Conservation (phyloP, 2,888 invertebrate genomes). For the Eristalis intricaria region DNA sequence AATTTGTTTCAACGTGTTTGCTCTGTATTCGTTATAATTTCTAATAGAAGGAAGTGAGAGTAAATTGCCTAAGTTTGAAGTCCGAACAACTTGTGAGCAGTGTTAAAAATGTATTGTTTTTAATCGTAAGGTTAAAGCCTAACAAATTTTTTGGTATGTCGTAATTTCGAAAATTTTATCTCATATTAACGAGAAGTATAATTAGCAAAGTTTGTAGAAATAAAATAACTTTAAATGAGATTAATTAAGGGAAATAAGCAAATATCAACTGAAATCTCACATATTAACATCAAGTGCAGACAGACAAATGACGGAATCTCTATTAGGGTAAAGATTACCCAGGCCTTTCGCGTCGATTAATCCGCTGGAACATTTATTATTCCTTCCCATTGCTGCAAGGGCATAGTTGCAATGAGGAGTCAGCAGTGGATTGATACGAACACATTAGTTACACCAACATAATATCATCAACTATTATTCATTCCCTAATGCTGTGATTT, state of each 20-base stretch:
- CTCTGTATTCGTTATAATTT: slow-evolving; percentile 33
- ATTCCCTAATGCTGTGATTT: slow-evolving; percentile 42
- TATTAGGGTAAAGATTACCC: slow-evolving; percentile 21
- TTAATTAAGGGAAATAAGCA: not conserved
- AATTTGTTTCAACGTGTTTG: slow-evolving; percentile 21
- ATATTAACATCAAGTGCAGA: slow-evolving; percentile 38
- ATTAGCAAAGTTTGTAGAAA: not conserved
- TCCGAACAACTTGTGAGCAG: slow-evolving; percentile 5
- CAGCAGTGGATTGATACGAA: slow-evolving; percentile 41
- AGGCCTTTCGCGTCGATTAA: slow-evolving; percentile 20
- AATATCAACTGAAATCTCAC: slow-evolving; percentile 11
- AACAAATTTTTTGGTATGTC: too few relatives aligned
- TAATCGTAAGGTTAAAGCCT: not conserved
- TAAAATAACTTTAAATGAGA: not conserved
- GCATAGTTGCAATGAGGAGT: not conserved
- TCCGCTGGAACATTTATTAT: slow-evolving; percentile 41
- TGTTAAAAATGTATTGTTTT: slow-evolving; percentile 18
- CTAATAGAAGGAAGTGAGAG: not conserved
- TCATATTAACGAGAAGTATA: too few relatives aligned
- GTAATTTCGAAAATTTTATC: too few relatives aligned
- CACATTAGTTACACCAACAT: slow-evolving; percentile 50
- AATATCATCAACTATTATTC: slow-evolving; percentile 43
- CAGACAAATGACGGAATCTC: slow-evolving; percentile 39
- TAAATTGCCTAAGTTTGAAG: slow-evolving; percentile 17
- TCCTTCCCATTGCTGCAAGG: not conserved